A percentile compares a stretch with the other conserved stretches of the same genome.
These are phyloP conservation scores for Nebria brevicollis DNA, from an alignment of 2,888 invertebrate genomes.

Conservation along the genomic window DNA sequence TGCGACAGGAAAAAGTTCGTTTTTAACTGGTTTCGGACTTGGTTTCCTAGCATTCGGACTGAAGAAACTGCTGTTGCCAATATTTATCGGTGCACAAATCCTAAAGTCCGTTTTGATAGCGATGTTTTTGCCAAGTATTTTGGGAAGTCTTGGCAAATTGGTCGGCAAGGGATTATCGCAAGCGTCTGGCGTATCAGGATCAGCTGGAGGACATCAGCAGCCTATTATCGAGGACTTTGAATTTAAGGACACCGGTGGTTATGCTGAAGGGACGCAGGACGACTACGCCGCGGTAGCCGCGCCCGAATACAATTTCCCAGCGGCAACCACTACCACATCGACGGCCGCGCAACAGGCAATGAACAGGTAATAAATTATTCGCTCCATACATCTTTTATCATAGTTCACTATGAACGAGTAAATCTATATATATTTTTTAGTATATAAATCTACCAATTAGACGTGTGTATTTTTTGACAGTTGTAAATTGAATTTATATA, in stretches of 20 bases:
- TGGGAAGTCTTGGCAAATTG: constrained; percentile 85
- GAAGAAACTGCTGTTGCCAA: constrained; percentile 84
- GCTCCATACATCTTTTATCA: constrained; percentile 9
- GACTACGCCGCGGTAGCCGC: constrained; percentile 62
- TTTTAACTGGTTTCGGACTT: constrained; percentile 73
- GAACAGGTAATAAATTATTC: constrained; percentile 57
- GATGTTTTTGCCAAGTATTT: constrained; percentile 84
- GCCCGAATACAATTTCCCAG: constrained; percentile 50
- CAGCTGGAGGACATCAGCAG: constrained; percentile 57
- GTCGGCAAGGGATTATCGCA: constrained; percentile 80
- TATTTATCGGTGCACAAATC: constrained; percentile 84
- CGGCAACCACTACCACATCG: constrained; percentile 50
- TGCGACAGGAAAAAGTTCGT: constrained; percentile 67
- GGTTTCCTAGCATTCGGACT: constrained; percentile 80
- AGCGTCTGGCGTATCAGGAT: constrained; percentile 68
- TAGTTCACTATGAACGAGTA: no score
- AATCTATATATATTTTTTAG: not conserved
- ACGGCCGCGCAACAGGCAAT: constrained; percentile 54
- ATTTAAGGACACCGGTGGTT: constrained; percentile 74
- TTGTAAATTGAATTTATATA: no score
- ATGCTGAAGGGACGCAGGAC: constrained; percentile 59
- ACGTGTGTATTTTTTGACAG: not conserved
- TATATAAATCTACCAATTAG: not conserved
- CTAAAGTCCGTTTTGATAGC: constrained; percentile 85
- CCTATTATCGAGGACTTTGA: constrained; percentile 73